Evolutionary conservation across 92 coral and sea anemone species (phyloP).

Genomic region (Epizoanthus scotinus): DNA sequence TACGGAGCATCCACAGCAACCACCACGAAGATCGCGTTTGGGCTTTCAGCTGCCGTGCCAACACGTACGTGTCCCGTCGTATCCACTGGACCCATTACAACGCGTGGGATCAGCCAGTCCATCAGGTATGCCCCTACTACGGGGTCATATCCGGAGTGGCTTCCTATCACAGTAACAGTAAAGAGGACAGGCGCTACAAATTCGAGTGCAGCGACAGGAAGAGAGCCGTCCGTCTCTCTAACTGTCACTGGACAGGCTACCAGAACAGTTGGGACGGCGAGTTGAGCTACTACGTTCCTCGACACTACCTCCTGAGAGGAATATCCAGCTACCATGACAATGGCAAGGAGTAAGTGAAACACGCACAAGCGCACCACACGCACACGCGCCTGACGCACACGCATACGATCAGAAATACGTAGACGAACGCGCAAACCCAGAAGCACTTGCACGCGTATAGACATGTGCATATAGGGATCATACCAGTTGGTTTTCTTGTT

Average conservation of each 20-base stretch:
- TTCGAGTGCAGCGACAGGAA: slow-evolving; percentile 21
- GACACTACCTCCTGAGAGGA: slow-evolving; percentile 1
- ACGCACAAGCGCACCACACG: neutral
- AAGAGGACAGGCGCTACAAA: slow-evolving; percentile 5
- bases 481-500: no score
- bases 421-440: no score
- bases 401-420: neutral
- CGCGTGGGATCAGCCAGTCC: neutral
- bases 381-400: neutral
- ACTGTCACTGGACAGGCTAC: slow-evolving; percentile 34
- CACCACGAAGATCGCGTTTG: slow-evolving; percentile 37
- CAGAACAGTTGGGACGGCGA: slow-evolving; percentile 13
- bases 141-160: neutral
- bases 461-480: no score
- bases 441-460: no score
- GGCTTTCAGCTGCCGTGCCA: slow-evolving; percentile 11
- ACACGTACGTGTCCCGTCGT: neutral
- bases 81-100: slow-evolving; percentile 34
- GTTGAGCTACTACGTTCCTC: slow-evolving; percentile 15
- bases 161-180: neutral
- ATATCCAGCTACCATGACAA: slow-evolving; percentile 13
- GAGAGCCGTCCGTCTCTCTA: neutral
- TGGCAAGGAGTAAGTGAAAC: slow-evolving; percentile 17
- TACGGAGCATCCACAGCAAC: slow-evolving; percentile 37
- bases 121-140: neutral